Base-by-base conservation (phyloP, 2,888 invertebrate species). In the Latrodectus elegans region DNA sequence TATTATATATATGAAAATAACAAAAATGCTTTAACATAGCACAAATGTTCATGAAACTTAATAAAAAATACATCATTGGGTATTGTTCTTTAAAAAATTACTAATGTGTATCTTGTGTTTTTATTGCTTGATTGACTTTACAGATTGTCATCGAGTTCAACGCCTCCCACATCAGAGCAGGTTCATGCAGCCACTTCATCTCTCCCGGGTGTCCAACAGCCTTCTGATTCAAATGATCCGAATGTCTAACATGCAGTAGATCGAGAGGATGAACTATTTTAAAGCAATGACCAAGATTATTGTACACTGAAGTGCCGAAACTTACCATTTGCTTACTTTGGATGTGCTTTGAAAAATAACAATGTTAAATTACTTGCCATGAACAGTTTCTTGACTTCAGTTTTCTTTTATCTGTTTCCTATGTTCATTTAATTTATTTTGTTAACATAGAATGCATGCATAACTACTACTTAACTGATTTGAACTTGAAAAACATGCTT, bases 221-320 rank as follows among this genome's bases (percentile, higher is more conserved):
- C 77, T 52, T 67, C 67, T 74, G 84, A 53, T 10, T 68, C 84
- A 49, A 22, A 26, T 60, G 84, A 84, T 52, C 55, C 79, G 55
- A 67, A 60, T 11, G 26, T 60, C 51, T 52, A 71, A 51, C 64
- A 77, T 70, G n/a, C 38, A 26, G 38, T 53, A 65, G 67, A 52
- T 55, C 26, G 74, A 77, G 17, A 64, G 64, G 60, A 65, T 65
- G 64, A 65, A 64, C 26, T 52, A 84, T 14, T 72, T n/a, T 38
- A 72, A 64, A 38, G 55, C 38, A 53, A 17, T 38, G 72, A 77
- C 77, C 77, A 72, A 78, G 22, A 15, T 65, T 22, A 79, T 71
- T 74, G 81, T 72, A 76, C 81, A 77, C 70, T 85, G 38, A 80
- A 80, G 77, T 81, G 86, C 77, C 72, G 81, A 77, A 86, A 64